phyloP scores from a whole-genome alignment of 1,140 invertebrate genomes.

The Drosophila insularis region DNA sequence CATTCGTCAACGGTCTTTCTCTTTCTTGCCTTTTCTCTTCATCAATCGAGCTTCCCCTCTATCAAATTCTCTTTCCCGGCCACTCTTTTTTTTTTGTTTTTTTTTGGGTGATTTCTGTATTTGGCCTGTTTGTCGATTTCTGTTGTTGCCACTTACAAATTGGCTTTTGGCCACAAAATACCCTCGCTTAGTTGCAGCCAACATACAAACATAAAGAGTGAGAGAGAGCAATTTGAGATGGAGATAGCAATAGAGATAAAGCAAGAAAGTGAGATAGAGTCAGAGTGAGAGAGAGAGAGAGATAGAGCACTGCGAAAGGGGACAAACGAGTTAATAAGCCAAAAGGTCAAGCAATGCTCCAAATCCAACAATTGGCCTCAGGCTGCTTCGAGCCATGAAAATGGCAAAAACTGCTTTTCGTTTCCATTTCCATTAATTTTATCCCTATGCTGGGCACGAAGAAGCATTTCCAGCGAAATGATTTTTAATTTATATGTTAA shows the following conservation, averaged over 20 bases:
- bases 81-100: background rate
- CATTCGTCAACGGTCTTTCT: constrained; percentile 47
- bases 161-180: constrained; percentile 58
- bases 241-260: background rate
- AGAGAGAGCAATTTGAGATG: background rate
- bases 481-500: constrained; percentile 67
- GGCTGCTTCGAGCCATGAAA: background rate
- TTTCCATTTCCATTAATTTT: constrained; percentile 2
- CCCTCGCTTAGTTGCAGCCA: constrained; percentile 40
- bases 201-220: background rate
- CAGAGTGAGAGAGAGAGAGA: background rate
- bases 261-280: background rate
- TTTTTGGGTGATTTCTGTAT: background rate
- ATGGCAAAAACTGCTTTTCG: constrained; percentile 5
- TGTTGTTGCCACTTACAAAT: constrained; percentile 63
- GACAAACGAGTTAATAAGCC: constrained; percentile 45
- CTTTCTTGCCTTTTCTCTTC: background rate
- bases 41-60: background rate
- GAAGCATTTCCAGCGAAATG: constrained; percentile 40
- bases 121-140: constrained; percentile 43
- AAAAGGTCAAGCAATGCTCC: constrained; percentile 47
- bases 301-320: background rate
- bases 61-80: too few species aligned
- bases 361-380: constrained; percentile 30
- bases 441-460: constrained; percentile 40